phyloP scores from a whole-genome alignment of 1,140 invertebrate genomes.

The Paralvinella palmiformis region DNA sequence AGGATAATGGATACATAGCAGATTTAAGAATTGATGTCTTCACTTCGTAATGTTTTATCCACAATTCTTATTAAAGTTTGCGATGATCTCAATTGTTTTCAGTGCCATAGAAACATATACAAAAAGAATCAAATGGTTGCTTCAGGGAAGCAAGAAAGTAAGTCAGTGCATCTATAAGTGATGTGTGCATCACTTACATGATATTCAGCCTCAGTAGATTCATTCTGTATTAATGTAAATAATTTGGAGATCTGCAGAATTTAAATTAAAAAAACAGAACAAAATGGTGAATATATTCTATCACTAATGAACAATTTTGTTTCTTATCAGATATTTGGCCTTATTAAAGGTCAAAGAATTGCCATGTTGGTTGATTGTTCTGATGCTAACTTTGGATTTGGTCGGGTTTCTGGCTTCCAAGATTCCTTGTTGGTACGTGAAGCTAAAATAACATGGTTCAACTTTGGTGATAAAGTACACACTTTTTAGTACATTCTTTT shows the following conservation, averaged over 20 bases:
- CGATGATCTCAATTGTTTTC: conserved; percentile 21
- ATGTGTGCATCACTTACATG: too few relatives aligned
- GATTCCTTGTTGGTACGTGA: conserved; percentile 43
- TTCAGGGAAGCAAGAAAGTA: conserved; percentile 48
- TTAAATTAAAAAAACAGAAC: too few relatives aligned
- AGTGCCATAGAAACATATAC: conserved; percentile 47
- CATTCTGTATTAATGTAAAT: too few relatives aligned
- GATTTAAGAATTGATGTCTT: neutral
- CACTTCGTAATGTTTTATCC: neutral
- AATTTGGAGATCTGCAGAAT: too few relatives aligned
- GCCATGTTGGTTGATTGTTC: conserved; percentile 45
- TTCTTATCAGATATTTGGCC: conserved; percentile 49
- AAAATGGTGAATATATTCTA: conserved; percentile 4
- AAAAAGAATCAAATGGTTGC: conserved; percentile 47
- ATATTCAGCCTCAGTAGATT: too few relatives aligned
- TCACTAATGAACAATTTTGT: neutral
- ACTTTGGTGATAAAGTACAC: too few relatives aligned
- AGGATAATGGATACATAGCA: neutral
- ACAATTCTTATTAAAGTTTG: conserved; percentile 1
- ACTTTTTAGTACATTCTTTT: too few relatives aligned
- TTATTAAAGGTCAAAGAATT: conserved; percentile 40
- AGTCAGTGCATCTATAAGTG: too few relatives aligned
- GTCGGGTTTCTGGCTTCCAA: conserved; percentile 39
- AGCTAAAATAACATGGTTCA: too few relatives aligned
- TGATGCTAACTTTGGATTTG: conserved; percentile 47